Conservation (phyloP, 2,888 invertebrate species). For the Aplocera efformata region DNA sequence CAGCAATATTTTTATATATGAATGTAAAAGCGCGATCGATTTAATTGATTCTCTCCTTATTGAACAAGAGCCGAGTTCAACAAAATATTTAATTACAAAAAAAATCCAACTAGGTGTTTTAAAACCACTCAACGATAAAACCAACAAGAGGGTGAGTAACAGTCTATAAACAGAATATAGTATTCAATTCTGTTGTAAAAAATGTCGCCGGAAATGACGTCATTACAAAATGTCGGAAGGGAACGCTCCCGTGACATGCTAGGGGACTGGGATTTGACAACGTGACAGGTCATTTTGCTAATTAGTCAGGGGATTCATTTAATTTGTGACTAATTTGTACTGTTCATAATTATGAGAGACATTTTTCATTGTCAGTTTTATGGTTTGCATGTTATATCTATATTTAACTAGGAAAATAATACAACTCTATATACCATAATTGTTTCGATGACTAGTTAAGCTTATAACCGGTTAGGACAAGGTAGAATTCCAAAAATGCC, state of each 20-base stretch:
- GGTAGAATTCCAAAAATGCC: no score
- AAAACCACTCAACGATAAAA: slow-evolving; percentile 18
- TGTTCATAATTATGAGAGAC: slow-evolving; percentile 12
- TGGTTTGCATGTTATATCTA: no score
- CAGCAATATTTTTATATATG: no score
- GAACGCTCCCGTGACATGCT: slow-evolving; percentile 45
- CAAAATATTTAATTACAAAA: no score
- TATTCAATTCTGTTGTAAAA: slow-evolving; percentile 12
- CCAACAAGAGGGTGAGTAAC: slow-evolving; percentile 17
- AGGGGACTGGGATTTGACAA: slow-evolving; percentile 35
- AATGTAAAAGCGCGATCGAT: no score
- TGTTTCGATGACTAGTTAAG: no score
- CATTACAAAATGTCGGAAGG: slow-evolving; percentile 46
- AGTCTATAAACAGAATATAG: slow-evolving; percentile 9
- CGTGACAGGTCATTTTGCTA: slow-evolving; percentile 47
- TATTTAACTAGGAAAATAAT: no score
- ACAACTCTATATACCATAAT: no score
- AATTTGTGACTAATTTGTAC: slow-evolving; percentile 19
- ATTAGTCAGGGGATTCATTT: slow-evolving; percentile 41
- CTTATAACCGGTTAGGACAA: no score
- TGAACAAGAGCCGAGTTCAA: no score
- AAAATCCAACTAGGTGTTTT: slow-evolving; percentile 13
- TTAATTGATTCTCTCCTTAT: no score
- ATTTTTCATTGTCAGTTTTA: slow-evolving; percentile 8
- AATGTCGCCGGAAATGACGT: slow-evolving; percentile 40